Base-by-base conservation (phyloP, 1,140 invertebrate genomes). In the Brachionus rotundiformis region DNA sequence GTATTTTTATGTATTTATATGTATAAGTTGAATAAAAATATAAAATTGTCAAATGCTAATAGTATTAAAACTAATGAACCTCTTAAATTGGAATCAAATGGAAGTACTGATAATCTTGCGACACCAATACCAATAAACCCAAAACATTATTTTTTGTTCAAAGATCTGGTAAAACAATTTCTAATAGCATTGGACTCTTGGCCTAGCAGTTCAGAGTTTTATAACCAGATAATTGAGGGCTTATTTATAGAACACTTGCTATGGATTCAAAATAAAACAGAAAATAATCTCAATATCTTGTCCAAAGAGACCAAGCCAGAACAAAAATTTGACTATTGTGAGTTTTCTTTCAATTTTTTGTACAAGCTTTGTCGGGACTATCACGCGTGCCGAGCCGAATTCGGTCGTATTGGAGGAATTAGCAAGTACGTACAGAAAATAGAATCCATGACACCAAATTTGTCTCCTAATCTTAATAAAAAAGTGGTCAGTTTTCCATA, bases 151-250 rank as follows among this genome's bases (percentile, higher is more conserved):
- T 33, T 19, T 11, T 59, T 63, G 16, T 79, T 79, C 47, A 79
- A 79, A 33, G 76, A 79, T 19, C 25, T 79, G 23, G 54, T 79
- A 3, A 79, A 79, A 79, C 76, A 79, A 29, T 79, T 39, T 41
- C 31, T 79, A 25, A 79, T 41, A 10, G 16, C 29, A n/a, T 31
- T 79, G 11, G 76, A 79, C 13, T 59, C 44, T n/a, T 79, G 76
- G 76, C 47, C 19, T 31, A 11, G 41, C 19, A 59, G 47, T 13
- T 79, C 76, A 36, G 76, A 79, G 29, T 79, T 79, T 63, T 79
- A 79, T 25, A 79, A 79, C 25, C 76, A 79, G 41, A 54, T 79
- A 79, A 79, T 79, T n/a, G 76, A 79, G 25, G 76, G 76, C 2
- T 4, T 33, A 36, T 59, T 41, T 5, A 79, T 79, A 39, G 76